Percentiles rank a stretch among this genome's conserved stretches.
Conservation (phyloP, 2,888 invertebrate genomes). For the Timema cristinae region DNA sequence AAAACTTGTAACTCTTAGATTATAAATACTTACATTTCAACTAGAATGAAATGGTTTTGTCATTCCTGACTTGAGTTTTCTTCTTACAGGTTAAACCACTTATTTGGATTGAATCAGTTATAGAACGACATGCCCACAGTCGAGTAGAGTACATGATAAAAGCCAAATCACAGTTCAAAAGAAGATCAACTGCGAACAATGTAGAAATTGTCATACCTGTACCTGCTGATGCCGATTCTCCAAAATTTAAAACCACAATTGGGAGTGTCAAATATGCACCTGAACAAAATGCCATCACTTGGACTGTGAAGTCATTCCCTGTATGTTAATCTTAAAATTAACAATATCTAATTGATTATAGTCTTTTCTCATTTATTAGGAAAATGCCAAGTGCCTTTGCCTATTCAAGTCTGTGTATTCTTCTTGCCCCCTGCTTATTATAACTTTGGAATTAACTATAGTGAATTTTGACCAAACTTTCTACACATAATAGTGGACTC, state of each 20-base stretch:
- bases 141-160: slow-evolving; percentile 99
- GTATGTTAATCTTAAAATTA: slow-evolving; percentile 39
- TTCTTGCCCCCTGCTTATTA: too few species aligned
- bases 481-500: too few species aligned
- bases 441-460: too few species aligned
- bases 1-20: background rate
- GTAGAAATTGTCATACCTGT: slow-evolving; percentile 97
- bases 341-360: too few species aligned
- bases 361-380: too few species aligned
- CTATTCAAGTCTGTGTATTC: too few species aligned
- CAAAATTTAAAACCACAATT: slow-evolving; percentile 96
- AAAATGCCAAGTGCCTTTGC: too few species aligned
- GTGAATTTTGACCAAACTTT: too few species aligned
- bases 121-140: slow-evolving; percentile 95
- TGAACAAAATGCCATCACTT: slow-evolving; percentile 93
- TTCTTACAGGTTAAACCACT: slow-evolving; percentile 71
- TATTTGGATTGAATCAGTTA: slow-evolving; percentile 98
- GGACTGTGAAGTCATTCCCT: slow-evolving; percentile 96
- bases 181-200: slow-evolving; percentile 96
- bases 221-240: slow-evolving; percentile 95
- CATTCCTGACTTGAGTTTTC: background rate
- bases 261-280: slow-evolving; percentile 97
- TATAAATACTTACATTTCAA: background rate
- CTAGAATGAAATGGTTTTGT: background rate
- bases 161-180: slow-evolving; percentile 96